These are phyloP conservation scores for Oreotrochilus melanogaster DNA, from an alignment of 2,113 vertebrate genomes.

Conservation along the genomic window DNA sequence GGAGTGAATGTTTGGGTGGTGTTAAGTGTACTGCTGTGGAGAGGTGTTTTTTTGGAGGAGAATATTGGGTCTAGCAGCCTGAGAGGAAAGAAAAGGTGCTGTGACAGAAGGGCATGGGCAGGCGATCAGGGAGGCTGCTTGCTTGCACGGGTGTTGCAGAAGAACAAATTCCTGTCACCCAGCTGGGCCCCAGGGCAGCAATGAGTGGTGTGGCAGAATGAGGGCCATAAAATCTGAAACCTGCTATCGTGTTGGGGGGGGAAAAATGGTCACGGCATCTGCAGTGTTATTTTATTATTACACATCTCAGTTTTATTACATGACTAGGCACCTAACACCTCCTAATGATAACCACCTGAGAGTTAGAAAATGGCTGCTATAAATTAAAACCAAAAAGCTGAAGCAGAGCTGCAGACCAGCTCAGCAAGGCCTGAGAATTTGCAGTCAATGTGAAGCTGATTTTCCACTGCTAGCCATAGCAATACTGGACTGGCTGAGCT, in stretches of 20 bases:
- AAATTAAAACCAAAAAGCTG: background rate
- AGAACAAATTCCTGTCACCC: rapidly evolving
- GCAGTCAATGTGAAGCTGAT: background rate
- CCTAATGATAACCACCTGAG: background rate
- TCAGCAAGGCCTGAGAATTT: background rate
- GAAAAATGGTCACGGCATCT: background rate
- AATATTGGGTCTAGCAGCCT: background rate
- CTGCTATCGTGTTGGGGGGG: background rate
- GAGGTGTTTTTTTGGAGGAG: background rate
- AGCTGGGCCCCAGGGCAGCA: background rate
- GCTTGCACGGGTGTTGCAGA: background rate
- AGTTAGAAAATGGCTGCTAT: background rate
- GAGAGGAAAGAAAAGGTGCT: background rate
- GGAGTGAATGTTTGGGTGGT: background rate
- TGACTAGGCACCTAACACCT: background rate
- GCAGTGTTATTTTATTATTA: background rate
- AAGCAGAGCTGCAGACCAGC: background rate
- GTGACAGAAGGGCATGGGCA: background rate
- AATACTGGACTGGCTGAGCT: background rate
- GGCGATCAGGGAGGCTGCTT: background rate
- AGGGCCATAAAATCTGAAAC: background rate
- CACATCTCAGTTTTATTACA: background rate
- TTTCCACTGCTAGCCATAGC: background rate
- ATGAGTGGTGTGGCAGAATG: background rate
- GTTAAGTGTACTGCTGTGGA: background rate